These are phyloP conservation scores for Phalangium opilio DNA, from an alignment of 2,888 invertebrate genomes.

Conservation along the genomic window DNA sequence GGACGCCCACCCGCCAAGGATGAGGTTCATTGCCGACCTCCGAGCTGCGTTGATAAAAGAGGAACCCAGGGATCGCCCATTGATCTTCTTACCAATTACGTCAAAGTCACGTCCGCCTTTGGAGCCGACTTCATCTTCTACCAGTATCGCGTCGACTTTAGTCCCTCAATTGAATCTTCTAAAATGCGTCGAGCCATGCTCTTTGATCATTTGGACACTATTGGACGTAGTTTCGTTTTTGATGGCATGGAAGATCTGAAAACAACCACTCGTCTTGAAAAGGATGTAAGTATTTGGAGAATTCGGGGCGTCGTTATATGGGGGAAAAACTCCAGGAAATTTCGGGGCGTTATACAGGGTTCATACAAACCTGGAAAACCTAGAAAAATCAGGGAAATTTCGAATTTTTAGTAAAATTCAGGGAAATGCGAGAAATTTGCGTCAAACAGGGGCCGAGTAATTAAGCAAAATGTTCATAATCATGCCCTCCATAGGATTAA, in stretches of 20 bases:
- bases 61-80: conserved; percentile 10
- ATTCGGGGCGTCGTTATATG: no score
- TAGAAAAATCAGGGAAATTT: no score
- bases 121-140: conserved; percentile 21
- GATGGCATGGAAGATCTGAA: conserved; percentile 20
- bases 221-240: conserved; percentile 15
- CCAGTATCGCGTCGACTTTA: conserved; percentile 31
- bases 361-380: no score
- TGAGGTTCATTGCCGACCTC: no score
- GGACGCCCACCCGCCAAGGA: no score
- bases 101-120: conserved; percentile 24
- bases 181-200: conserved; percentile 27
- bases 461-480: no score
- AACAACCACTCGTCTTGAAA: conserved; percentile 5
- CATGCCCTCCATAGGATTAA: no score
- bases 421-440: no score
- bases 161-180: conserved; percentile 29
- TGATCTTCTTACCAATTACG: conserved; percentile 26
- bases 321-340: no score
- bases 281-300: conserved; percentile 5
- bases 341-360: no score
- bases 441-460: no score
- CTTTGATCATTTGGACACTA: conserved; percentile 24
- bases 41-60: not conserved
- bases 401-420: no score